Evolutionary conservation across 53 echinoderm and acorn worm species (phyloP), one percentile per base, ranked within the genome.

Genomic region (Apostichopus leukothele): DNA sequence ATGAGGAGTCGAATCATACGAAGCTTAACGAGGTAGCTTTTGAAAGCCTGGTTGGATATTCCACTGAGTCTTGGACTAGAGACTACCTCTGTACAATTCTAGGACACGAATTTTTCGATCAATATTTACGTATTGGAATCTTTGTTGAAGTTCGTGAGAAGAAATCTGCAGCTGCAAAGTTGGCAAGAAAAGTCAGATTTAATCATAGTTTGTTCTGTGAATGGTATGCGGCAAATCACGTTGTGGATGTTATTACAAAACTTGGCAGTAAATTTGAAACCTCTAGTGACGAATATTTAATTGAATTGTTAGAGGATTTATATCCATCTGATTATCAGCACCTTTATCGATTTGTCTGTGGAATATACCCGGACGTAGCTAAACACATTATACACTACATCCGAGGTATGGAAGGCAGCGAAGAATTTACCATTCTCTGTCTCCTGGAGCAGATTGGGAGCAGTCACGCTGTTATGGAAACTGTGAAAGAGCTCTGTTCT

Each of bases 271-370:
- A 81, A 10, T 57, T 81, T 19, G 81, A 59, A 4, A 21, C 16
- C 18, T 5, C 20, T 6, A 59, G 51, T 20, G 79, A 52, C 5
- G 52, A 18, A 54, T 10, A 59, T 20, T 52, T n/a, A 6, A 51
- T 5, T 78, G 26, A 81, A 6, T 9, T 59, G 6, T 27, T 84
- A 25, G 26, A 84, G 27, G 13, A 84, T n/a, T 13, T 61, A 14
- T 53, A 60, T 55, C 84, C 84, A 9, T 20, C 66, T 84, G 60
- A 84, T 22, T 19, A 53, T 3, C 84, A 59, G 9, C 22, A 84
- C 27, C 22, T 54, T 57, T 84, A 60, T 84, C 84, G 84, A 8
- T 84, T 84, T 63, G 84, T 57, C 20, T 84, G 84, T 25, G 84
- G 84, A 25, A 20, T 84, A 7, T 13, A 63, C 21, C 61, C 21